Base-by-base conservation (phyloP, 2,113 vertebrate species). In the Salvelinus fontinalis region DNA sequence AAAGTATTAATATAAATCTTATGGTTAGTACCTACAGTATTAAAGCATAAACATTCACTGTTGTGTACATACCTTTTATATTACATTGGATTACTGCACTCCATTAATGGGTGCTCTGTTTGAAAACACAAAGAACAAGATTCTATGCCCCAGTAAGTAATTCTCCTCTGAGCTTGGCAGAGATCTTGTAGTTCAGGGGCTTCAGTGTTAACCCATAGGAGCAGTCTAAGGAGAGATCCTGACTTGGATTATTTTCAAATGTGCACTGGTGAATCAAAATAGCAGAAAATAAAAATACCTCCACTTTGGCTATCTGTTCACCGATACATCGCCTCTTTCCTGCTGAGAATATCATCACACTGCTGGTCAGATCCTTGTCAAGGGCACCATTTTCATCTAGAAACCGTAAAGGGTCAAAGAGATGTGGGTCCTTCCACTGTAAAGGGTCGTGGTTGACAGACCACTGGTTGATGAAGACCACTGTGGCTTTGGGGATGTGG, bases 381-480 rank as follows among this genome's bases (percentile, higher is more conserved):
- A 96, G 78, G 49, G 66, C 79, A n/a, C 80, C 89, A 0, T 82
- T 85, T 18, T 84, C 79, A 0, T 95, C 91, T 65, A 96, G 72
- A 81, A 96, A 96, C 4, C 95, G 90, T 0, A 78, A 51, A 0
- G 95, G 95, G 81, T 95, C 85, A n/a, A 96, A 96, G 57, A 90
- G 4, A 0, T 95, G 87, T 0, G 95, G 95, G 27, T 96, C 91
- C 2, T 88, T 91, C 95, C 95, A 96, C 71, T 87, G 93, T 71
- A 79, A 11, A 13, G 83, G 29, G 81, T 96, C 94, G 0, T 95
- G 94, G 80, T 96, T 96, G 84, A 94, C 91, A 0, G 95, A 96
- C 95, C 95, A 96, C 84, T 96, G 95, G 88, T 96, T 96, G 85
- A 96, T 85, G 81, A 96, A 96, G 77, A 95, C 86, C 75, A 95